phyloP scores from a whole-genome alignment of 1,140 invertebrate genomes.

The Lordiphosa clarofinis region DNA sequence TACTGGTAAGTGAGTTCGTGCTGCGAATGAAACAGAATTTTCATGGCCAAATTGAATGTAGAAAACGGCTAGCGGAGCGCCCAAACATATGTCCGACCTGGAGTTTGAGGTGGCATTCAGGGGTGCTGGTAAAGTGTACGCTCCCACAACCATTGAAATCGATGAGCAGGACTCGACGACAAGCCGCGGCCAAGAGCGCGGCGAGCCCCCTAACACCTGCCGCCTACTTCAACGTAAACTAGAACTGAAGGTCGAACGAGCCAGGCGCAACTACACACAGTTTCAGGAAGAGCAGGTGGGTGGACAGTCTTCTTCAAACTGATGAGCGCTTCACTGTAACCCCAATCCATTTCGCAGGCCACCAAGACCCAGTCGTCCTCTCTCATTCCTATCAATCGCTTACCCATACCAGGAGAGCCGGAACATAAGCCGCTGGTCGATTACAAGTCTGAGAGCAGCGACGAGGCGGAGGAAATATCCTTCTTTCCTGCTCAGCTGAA shows the following conservation, averaged over 20 bases:
- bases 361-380: conserved; percentile 72
- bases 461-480: conserved; percentile 74
- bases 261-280: conserved; percentile 74
- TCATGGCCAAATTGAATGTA: conserved; percentile 36
- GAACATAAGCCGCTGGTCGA: conserved; percentile 78
- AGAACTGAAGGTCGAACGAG: conserved; percentile 78
- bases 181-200: conserved; percentile 31
- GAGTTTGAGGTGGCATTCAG: conserved; percentile 73
- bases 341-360: conserved; percentile 30
- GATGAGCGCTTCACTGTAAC: background rate
- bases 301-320: background rate
- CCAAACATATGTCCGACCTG: conserved; percentile 69
- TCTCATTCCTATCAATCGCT: conserved; percentile 73
- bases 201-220: conserved; percentile 76
- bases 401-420: conserved; percentile 69
- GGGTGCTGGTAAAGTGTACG: conserved; percentile 66
- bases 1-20: conserved; percentile 46
- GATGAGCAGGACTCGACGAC: conserved; percentile 49
- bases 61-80: conserved; percentile 67
- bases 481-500: conserved; percentile 74
- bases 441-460: conserved; percentile 77
- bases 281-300: conserved; percentile 71
- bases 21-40: conserved; percentile 12
- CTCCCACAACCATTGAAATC: conserved; percentile 67
- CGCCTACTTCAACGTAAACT: conserved; percentile 77